A percentile compares a stretch with the other conserved stretches of the same genome.
Evolutionary conservation across 2,888 invertebrate genomes (phyloP).

Genomic region (Ommatoiulus sabulosus): DNA sequence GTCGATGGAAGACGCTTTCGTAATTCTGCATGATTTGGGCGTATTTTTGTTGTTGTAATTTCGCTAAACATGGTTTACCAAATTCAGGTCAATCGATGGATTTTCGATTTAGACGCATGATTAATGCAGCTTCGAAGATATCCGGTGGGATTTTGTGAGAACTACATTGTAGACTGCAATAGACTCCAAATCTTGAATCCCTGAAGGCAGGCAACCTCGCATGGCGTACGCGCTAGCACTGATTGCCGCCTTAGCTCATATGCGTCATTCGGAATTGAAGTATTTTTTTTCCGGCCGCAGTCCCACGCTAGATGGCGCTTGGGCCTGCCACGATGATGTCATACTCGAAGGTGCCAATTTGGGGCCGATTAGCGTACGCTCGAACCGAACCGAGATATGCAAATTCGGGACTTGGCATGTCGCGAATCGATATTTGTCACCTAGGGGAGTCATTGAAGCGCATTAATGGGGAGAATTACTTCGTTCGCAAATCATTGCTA

Average conservation of each 20-base stretch:
- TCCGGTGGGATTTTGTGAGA: too few species aligned
- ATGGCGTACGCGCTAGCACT: background rate
- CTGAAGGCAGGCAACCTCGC: background rate
- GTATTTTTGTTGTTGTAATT: too few species aligned
- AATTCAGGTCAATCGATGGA: too few species aligned
- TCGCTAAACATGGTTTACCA: too few species aligned
- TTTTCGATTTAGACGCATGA: too few species aligned
- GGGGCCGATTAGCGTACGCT: background rate
- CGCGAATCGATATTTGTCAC: background rate
- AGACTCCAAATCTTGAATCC: background rate
- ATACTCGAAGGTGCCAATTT: background rate
- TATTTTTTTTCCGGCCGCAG: background rate
- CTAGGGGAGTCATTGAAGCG: slow-evolving; percentile 9
- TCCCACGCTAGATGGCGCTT: background rate
- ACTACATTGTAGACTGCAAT: too few species aligned
- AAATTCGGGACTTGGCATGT: background rate
- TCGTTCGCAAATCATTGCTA: background rate
- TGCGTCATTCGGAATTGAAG: too few species aligned
- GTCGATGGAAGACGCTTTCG: too few species aligned
- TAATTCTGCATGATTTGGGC: too few species aligned
- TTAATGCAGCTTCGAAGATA: too few species aligned
- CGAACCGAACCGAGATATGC: background rate
- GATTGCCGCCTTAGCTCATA: background rate
- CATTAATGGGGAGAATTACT: slow-evolving; percentile 19
- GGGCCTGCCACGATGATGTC: background rate